Conservation (phyloP, 2,797 vertebrate species). For the Pseudochirops cupreus region DNA sequence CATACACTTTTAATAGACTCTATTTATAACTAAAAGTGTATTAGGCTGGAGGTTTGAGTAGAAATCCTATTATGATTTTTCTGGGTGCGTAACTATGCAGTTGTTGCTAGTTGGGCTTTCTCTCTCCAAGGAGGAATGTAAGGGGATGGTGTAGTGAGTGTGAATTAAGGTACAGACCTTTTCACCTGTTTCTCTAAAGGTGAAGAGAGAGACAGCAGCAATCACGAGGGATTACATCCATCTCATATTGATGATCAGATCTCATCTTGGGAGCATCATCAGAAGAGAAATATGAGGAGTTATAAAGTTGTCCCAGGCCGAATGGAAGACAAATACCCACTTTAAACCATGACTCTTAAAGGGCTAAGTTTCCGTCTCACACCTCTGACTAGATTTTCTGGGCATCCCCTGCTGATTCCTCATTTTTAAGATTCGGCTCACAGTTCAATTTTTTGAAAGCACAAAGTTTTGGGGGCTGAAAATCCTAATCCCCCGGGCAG, state of each 20-base stretch:
- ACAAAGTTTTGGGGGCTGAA: not conserved
- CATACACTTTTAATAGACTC: slow-evolving; percentile 43
- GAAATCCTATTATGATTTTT: slow-evolving; percentile 49
- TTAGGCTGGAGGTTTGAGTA: slow-evolving; percentile 29
- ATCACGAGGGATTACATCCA: not conserved
- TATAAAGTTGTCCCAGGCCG: not conserved
- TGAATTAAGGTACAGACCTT: slow-evolving; percentile 9
- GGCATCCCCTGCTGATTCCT: not conserved
- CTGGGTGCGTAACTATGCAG: not conserved
- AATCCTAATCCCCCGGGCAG: too few species aligned
- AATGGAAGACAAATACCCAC: slow-evolving; percentile 9
- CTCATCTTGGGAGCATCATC: slow-evolving; percentile 10
- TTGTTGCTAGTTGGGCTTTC: not conserved
- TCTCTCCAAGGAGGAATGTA: slow-evolving; percentile 7
- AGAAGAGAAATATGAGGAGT: slow-evolving; percentile 9
- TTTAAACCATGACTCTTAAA: slow-evolving; percentile 17
- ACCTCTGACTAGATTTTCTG: not conserved
- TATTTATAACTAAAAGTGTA: slow-evolving; percentile 27
- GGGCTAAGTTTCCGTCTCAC: not conserved
- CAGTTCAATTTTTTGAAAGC: slow-evolving; percentile 15
- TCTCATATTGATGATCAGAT: slow-evolving; percentile 16
- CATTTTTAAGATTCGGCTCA: slow-evolving; percentile 12
- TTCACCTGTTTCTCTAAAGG: not conserved
- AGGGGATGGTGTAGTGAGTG: not conserved
- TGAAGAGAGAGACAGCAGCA: not conserved